A percentile compares a stretch with the other conserved stretches of the same genome.
phyloP scores from a whole-genome alignment of 2,888 invertebrate genomes.

The Stenodera caucasica region DNA sequence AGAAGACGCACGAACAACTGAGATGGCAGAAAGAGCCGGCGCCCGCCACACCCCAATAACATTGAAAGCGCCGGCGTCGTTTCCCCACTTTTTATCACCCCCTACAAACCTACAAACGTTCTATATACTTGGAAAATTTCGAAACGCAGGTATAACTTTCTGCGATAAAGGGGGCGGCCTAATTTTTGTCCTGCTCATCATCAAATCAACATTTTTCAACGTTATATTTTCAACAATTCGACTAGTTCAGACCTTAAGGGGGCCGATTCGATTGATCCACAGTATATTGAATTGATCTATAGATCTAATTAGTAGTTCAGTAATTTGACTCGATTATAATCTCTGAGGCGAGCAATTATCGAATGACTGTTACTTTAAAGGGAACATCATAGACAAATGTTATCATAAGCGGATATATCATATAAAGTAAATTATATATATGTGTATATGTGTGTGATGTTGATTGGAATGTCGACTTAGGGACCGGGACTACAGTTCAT shows the following conservation, averaged over 20 bases:
- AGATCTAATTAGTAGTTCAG: constrained; percentile 32
- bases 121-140: constrained; percentile 30
- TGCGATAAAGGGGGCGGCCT: constrained; percentile 1
- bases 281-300: neutral
- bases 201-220: neutral
- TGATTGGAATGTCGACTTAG: constrained; percentile 31
- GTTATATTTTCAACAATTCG: no score
- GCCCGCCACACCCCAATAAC: constrained; percentile 55
- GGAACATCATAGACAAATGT: neutral
- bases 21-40: constrained; percentile 49
- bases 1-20: constrained; percentile 52
- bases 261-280: no score
- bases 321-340: constrained; percentile 31
- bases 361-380: constrained; percentile 8
- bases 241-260: no score
- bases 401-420: neutral
- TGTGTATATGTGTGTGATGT: constrained; percentile 19
- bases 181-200: neutral
- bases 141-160: constrained; percentile 33
- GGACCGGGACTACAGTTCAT: constrained; percentile 19
- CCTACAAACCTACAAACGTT: constrained; percentile 35
- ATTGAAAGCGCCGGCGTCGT: constrained; percentile 51
- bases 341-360: constrained; percentile 31
- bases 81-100: constrained; percentile 34
- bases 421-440: constrained; percentile 19